A percentile compares a stretch with the other conserved stretches of the same genome.
Evolutionary conservation across 1,140 invertebrate genomes (phyloP).

Genomic region (Globodera rostochiensis): DNA sequence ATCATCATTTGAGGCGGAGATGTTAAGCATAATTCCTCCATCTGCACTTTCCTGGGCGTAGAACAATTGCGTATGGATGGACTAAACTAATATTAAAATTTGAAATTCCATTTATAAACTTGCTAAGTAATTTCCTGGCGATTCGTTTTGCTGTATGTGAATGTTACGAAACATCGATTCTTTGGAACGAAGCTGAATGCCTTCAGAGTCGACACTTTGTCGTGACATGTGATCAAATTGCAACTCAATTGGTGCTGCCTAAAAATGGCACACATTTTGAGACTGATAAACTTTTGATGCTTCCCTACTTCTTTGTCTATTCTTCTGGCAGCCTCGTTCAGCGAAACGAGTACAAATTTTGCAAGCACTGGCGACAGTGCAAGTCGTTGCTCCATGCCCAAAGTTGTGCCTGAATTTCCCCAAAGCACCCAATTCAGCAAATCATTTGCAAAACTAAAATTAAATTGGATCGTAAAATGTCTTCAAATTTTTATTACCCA

Average conservation of each 20-base stretch:
- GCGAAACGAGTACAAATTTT: background rate
- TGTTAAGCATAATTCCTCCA: background rate
- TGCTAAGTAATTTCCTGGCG: background rate
- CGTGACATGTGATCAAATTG: background rate
- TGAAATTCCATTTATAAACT: background rate
- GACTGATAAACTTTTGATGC: background rate
- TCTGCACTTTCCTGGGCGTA: background rate
- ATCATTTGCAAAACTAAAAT: slow-evolving; percentile 17
- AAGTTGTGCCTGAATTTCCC: background rate
- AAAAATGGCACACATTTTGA: background rate
- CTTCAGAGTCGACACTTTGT: background rate
- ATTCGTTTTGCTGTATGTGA: background rate
- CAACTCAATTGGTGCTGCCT: background rate
- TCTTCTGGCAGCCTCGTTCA: background rate
- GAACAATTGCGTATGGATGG: slow-evolving; percentile 16
- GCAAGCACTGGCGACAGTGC: background rate
- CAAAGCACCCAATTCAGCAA: slow-evolving; percentile 4
- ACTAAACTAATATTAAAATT: background rate
- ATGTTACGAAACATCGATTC: background rate
- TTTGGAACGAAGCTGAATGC: background rate
- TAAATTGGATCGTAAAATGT: background rate
- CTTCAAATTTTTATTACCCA: slow-evolving; percentile 14
- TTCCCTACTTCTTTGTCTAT: background rate
- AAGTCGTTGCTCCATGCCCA: background rate
- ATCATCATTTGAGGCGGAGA: slow-evolving; percentile 11